Evolutionary conservation across 64 coral and sea anemone genomes (phyloP), one percentile per base, ranked within the genome.

Genomic region (Stichodactyla helianthus): DNA sequence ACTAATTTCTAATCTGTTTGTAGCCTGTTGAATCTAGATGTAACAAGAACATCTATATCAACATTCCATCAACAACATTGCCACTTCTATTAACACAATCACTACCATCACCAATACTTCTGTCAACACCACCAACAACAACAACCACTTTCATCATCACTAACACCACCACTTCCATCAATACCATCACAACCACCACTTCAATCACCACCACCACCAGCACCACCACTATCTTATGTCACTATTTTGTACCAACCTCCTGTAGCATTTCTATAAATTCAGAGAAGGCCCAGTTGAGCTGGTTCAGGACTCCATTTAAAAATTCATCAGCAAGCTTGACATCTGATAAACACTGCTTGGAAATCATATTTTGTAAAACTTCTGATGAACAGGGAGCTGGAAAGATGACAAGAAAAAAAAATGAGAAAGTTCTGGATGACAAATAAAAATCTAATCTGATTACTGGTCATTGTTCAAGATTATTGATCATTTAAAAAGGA

Each of bases 221-320:
- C 7, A 9, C 13, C 58, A 22, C 63, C 63, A 67, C 2, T 7
- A 0, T 19, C 63, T 67, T 67, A 20, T 5, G n/a, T 4, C 20
- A n/a, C 3, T 23, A 5, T 9, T n/a, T 27, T 74, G 27, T 31
- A 74, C 82, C 5, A 25, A 94, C 97, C 93, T 99, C 93, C 71
- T 99, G 97, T 16, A 99, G 54, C 97, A 99, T 95, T 13, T 93
- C 97, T 26, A 99, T 99, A 55, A 99, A 99, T 82, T 99, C 97
- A 16, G 97, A 99, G 51, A 99, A 99, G 2, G 97, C 93, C 97
- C 97, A 99, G 90, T 99, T 99, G 0, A 99, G 82, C 79, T 99
- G 97, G 74, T 99, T 99, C 52, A 99, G 82, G 13, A 99, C 76
- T 76, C 97, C 97, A 56, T 99, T 99, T 0, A 99, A 85, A 62